A percentile compares a stretch with the other conserved stretches of the same genome.
These are phyloP conservation scores for Lycaena phlaeas DNA, from an alignment of 2,888 invertebrate genomes.

Conservation along the genomic window DNA sequence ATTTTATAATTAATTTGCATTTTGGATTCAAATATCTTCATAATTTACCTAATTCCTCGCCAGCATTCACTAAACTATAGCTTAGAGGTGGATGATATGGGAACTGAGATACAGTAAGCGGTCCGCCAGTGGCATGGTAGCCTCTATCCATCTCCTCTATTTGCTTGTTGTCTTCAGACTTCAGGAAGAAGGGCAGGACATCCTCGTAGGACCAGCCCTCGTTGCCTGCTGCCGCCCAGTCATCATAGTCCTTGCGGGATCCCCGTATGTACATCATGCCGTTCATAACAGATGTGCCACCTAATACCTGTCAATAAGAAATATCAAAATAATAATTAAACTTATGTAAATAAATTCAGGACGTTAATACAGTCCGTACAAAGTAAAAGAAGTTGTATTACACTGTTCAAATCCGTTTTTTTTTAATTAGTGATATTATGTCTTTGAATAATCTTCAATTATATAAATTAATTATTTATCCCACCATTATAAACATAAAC, in stretches of 20 bases:
- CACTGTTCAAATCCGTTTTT: too few relatives aligned
- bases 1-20: too few relatives aligned
- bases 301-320: conserved; percentile 76
- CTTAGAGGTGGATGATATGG: conserved; percentile 90
- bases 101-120: conserved; percentile 84
- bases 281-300: conserved; percentile 94
- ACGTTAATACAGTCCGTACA: too few relatives aligned
- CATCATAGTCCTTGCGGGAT: conserved; percentile 87
- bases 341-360: too few relatives aligned
- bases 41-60: conserved; percentile 83
- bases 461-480: too few relatives aligned
- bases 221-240: conserved; percentile 89
- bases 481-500: too few relatives aligned
- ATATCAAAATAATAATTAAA: background rate
- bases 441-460: too few relatives aligned
- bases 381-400: too few relatives aligned
- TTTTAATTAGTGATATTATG: too few relatives aligned
- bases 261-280: conserved; percentile 98
- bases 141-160: conserved; percentile 81
- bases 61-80: conserved; percentile 83
- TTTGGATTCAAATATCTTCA: too few relatives aligned
- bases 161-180: conserved; percentile 86
- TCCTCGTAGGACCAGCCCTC: conserved; percentile 92
- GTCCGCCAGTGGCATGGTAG: conserved; percentile 84
- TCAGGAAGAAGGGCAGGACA: conserved; percentile 90